phyloP scores from a whole-genome alignment of 2,888 invertebrate species.

The Pollenia amentaria region DNA sequence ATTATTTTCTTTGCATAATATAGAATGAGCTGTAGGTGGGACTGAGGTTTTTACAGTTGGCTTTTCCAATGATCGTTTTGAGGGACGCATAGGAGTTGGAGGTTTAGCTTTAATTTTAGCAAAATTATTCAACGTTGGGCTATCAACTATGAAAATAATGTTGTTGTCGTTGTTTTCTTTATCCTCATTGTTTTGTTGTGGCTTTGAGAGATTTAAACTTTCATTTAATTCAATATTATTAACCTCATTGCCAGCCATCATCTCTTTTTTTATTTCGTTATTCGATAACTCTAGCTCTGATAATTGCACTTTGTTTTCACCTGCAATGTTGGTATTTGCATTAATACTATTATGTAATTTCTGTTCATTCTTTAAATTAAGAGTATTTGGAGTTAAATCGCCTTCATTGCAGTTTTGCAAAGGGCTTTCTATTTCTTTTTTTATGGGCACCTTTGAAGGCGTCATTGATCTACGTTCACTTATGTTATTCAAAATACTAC shows the following conservation, averaged over 20 bases:
- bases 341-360: not conserved
- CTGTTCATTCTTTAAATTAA: conserved; percentile 3
- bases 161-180: conserved; percentile 43
- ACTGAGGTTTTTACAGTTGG: not conserved
- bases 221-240: not conserved
- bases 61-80: conserved; percentile 47
- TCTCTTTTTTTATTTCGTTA: not conserved
- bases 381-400: not conserved
- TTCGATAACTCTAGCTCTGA: not conserved
- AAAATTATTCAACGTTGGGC: conserved; percentile 17
- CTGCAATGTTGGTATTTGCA: not conserved
- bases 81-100: conserved; percentile 58
- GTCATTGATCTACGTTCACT: conserved; percentile 28
- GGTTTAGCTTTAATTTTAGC: conserved; percentile 27
- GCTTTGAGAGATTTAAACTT: not conserved
- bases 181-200: conserved; percentile 7
- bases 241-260: not conserved
- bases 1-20: conserved; percentile 76
- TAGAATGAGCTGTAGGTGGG: conserved; percentile 70
- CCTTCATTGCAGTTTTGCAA: not conserved
- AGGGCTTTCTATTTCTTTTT: not conserved
- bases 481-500: conserved; percentile 52
- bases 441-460: conserved; percentile 15
- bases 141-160: conserved; percentile 1
- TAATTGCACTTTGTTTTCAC: not conserved